phyloP scores from a whole-genome alignment of 2,797 vertebrate species.

The Otus scops region DNA sequence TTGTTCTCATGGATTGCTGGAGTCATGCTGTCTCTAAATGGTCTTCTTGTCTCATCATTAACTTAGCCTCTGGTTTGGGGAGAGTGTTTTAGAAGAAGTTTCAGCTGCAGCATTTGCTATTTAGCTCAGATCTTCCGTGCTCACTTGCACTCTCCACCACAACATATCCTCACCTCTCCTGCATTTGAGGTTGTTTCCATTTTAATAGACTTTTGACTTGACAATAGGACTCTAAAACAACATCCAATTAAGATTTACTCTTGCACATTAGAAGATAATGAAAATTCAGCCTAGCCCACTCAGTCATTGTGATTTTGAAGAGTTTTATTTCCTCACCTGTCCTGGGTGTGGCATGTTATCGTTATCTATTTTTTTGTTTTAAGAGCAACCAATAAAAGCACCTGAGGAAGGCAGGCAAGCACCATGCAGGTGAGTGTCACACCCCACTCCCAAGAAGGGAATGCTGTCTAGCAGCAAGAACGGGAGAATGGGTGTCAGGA shows the following conservation, averaged over 20 bases:
- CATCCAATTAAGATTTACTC: background rate
- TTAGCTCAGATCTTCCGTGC: background rate
- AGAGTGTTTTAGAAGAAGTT: background rate
- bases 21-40: slow-evolving; percentile 42
- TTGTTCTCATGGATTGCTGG: slow-evolving; percentile 54
- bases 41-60: background rate
- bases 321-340: background rate
- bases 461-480: slow-evolving; percentile 17
- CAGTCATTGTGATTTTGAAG: background rate
- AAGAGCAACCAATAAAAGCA: background rate
- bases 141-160: background rate
- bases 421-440: background rate
- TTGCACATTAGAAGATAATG: background rate
- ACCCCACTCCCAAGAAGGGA: slow-evolving; percentile 28
- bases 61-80: background rate
- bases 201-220: background rate
- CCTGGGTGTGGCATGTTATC: background rate
- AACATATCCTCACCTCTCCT: background rate
- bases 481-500: background rate
- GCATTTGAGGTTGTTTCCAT: background rate
- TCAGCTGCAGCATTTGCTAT: background rate
- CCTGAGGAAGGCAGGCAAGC: background rate
- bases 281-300: background rate
- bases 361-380: background rate
- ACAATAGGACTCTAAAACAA: background rate